Evolutionary conservation across 2,888 invertebrate genomes (phyloP), one percentile per base, ranked within the genome.

Genomic region (Coleophora flavipennella): DNA sequence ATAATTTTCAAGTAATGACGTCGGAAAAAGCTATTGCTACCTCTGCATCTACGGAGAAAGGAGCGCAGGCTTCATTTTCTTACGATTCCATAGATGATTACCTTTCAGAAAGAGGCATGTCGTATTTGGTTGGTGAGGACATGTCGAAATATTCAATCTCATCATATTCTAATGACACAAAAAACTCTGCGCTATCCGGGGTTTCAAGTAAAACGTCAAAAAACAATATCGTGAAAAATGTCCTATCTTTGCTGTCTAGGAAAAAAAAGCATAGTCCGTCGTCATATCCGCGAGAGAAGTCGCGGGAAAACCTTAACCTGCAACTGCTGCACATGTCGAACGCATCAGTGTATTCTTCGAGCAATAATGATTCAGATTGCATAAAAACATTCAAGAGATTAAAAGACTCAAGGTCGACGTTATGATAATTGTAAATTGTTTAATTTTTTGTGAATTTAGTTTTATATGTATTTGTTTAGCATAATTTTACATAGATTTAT

Each of bases 31-130:
- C 36, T 1, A 46, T 57, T 1, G 33, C 46, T 1, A 20, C 20
- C 20, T 62, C 65, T 0, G n/a, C 53, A 3, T 67, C 71, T 0
- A 65, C 62, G 2, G 72, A 72, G 10, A 75, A 74, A 45, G 67
- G 61, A 0, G 75, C 74, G 0, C 80, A 81, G 40, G 74, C 68
- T 0, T 59, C 45, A 6, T 76, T 83, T 33, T 66, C 79, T 0
- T 78, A 80, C 13, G 81, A 83, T 40, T 77, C 78, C 0, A 62
- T 80, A 3, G 83, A 83, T 10, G 80, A 81, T 34, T 71, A 67
- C 11, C 39, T 83, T 9, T 76, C 75, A 0, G 74, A 80, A 49
- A 51, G 70, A 14, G 74, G 77, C 0, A 53, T 74, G 32, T 45
- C 64, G 1, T 69, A 62, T 13, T 39, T 69, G 1, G 54, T 57